Base-by-base conservation (phyloP, 1,140 invertebrate species). In the Lasaia peninsularis region DNA sequence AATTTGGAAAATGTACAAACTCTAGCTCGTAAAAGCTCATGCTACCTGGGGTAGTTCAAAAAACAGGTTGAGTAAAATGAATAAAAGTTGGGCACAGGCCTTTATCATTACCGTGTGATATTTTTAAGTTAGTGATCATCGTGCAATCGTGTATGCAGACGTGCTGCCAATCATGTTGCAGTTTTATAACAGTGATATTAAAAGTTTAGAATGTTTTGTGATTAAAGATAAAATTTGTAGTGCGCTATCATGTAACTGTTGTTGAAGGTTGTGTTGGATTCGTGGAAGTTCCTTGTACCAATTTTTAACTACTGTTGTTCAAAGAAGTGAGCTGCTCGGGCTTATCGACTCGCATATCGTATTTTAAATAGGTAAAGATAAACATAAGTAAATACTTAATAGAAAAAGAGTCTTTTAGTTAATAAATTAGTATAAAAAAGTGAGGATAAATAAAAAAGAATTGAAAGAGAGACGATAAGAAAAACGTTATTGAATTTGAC, bases 261-360 rank as follows among this genome's bases (percentile, higher is more conserved):
- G 40, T 52, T 44, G 21, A 55, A 51, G 40, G 48, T 53, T 52
- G 72, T 78, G 72, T 80, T 73, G 59, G 85, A 88, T 85, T 84
- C 78, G 83, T 86, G 85, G 83, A 86, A 86, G 80, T 88, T 86
- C 81, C 80, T 78, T 56, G 78, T 85, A 78, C 80, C 60, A 56
- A 79, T 74, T 59, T 67, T 65, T 63, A 75, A 78, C 63, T 59
- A 75, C 35, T 71, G 74, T 75, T 72, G 62, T 80, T 66, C 67
- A 75, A 71, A 75, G 69, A 75, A 63, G 79, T 86, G 82, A 80
- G 70, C 64, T 65, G 69, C 40, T 20, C 16, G 10, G 10, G 18
- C 11, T 48, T 48, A 48, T 48, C 40, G 40, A 48, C 8, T 48
- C 40, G 40, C 40, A 48, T 48, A 48, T 18, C 14, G 10, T 44